phyloP scores from a whole-genome alignment of 2,113 vertebrate genomes.

The Albula glossodonta region DNA sequence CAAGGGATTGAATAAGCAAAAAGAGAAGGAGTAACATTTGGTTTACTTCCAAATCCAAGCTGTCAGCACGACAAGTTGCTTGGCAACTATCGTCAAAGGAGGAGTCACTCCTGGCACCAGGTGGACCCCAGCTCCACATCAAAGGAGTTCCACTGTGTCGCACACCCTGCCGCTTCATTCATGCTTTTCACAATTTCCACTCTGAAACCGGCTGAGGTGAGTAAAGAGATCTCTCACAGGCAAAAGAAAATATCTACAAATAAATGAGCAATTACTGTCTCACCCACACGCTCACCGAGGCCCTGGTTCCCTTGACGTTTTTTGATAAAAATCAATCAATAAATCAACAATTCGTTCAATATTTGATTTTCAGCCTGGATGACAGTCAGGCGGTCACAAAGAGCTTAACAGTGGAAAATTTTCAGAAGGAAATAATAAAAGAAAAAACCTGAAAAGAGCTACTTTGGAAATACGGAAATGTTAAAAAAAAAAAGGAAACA shows the following conservation, averaged over 20 bases:
- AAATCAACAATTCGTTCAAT: background rate
- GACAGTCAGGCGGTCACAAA: background rate
- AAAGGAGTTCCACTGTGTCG: slow-evolving; percentile 26
- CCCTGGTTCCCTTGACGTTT: background rate
- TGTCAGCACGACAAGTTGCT: slow-evolving; percentile 38
- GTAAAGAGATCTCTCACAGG: background rate
- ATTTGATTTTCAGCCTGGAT: background rate
- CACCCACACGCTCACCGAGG: too few species aligned
- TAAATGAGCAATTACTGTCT: background rate
- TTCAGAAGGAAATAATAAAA: background rate
- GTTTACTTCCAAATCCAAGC: slow-evolving; percentile 20
- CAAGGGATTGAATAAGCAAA: background rate
- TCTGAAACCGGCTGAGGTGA: slow-evolving; percentile 3
- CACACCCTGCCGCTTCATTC: background rate
- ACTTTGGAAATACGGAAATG: background rate
- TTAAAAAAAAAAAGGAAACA: too few species aligned
- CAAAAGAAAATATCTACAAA: background rate
- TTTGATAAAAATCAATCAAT: background rate
- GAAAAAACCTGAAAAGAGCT: background rate
- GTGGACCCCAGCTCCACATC: slow-evolving; percentile 24
- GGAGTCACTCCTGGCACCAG: slow-evolving; percentile 36
- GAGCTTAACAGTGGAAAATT: background rate
- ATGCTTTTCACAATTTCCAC: background rate
- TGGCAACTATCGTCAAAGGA: slow-evolving; percentile 42
- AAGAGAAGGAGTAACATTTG: slow-evolving; percentile 2